Percentiles rank a stretch among this genome's conserved stretches.
phyloP scores from a whole-genome alignment of 2,888 invertebrate species.

The Oscheius sp. region DNA sequence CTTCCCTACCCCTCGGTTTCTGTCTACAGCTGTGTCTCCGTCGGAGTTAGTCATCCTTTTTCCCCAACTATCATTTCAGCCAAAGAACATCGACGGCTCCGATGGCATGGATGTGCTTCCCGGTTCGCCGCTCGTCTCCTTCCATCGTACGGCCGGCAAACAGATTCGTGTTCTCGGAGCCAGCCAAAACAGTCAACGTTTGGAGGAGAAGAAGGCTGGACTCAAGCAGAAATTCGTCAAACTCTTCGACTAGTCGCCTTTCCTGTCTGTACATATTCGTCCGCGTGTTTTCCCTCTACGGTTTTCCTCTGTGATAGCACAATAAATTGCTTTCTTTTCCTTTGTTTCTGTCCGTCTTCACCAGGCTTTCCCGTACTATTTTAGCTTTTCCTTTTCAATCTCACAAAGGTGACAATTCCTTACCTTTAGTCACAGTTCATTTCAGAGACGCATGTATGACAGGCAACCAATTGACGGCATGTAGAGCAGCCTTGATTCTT shows the following conservation, averaged over 20 bases:
- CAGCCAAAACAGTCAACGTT: conserved; percentile 37
- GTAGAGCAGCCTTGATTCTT: conserved; percentile 4
- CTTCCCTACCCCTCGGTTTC: conserved; percentile 69
- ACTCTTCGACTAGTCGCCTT: conserved; percentile 45
- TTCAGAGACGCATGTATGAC: conserved; percentile 12
- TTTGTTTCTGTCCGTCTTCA: neutral
- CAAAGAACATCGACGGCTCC: conserved; percentile 17
- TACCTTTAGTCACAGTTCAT: neutral
- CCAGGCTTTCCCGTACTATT: no score
- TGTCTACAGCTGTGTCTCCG: conserved; percentile 58
- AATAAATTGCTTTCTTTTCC: conserved; percentile 9
- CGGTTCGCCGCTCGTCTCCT: conserved; percentile 62
- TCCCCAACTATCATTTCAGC: conserved; percentile 7
- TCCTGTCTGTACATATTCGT: conserved; percentile 29
- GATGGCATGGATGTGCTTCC: conserved; percentile 40
- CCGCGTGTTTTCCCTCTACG: conserved; percentile 15
- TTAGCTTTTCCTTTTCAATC: no score
- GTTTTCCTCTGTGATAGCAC: conserved; percentile 31
- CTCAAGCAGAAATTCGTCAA: conserved; percentile 58
- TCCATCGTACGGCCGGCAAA: conserved; percentile 68
- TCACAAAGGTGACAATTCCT: neutral
- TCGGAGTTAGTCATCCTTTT: conserved; percentile 26
- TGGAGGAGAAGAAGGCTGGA: conserved; percentile 44
- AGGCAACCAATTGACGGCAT: conserved; percentile 15
- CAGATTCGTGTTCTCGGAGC: conserved; percentile 71